Conservation (phyloP, 2,797 vertebrate species). For the Neomorphus geoffroyi region DNA sequence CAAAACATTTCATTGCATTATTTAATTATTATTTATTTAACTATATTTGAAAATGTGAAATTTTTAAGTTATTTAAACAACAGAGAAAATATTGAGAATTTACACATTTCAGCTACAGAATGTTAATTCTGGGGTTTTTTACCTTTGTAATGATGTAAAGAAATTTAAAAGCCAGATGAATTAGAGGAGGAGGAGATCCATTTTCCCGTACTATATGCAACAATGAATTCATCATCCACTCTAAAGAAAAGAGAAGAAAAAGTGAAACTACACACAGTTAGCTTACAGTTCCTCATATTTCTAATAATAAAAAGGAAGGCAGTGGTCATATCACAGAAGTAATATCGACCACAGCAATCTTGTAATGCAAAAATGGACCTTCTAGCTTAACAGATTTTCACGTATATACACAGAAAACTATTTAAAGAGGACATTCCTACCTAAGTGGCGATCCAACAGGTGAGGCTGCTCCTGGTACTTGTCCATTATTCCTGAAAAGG, state of each 20-base stretch:
- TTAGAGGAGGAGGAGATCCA: conserved; percentile 79
- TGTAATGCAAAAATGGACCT: neutral
- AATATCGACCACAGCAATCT: neutral
- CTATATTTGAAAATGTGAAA: neutral
- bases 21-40: neutral
- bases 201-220: conserved; percentile 82
- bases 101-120: neutral
- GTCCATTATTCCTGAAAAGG: conserved; percentile 88
- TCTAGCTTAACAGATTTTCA: neutral
- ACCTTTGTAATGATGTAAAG: conserved; percentile 96
- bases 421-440: conserved; percentile 72
- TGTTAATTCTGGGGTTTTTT: neutral
- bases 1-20: neutral
- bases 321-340: neutral
- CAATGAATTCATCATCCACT: conserved; percentile 90
- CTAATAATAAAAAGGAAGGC: neutral
- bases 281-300: neutral
- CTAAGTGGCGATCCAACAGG: conserved; percentile 91
- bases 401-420: neutral
- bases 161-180: conserved; percentile 91
- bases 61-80: neutral
- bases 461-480: conserved; percentile 95
- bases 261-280: neutral
- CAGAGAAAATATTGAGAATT: neutral
- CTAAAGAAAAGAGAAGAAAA: conserved; percentile 61